Evolutionary conservation across 2,888 invertebrate genomes (phyloP).

Genomic region (Acrobasis consociella): DNA sequence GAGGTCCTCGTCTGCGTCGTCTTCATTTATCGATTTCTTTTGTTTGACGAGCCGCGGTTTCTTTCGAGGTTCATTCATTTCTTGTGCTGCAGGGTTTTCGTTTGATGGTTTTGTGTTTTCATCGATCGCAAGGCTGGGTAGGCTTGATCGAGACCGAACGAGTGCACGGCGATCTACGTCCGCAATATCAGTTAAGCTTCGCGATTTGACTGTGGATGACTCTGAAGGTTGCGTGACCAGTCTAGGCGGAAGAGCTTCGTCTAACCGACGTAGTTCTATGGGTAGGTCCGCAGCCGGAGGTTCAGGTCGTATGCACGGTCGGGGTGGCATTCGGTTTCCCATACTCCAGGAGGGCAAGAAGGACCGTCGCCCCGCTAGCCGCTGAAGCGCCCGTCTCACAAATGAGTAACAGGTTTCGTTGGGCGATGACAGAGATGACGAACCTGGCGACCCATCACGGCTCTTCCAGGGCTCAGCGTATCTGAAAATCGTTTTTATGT

Average conservation of each 20-base stretch:
- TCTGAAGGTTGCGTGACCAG: constrained; percentile 78
- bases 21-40: constrained; percentile 92
- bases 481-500: constrained; percentile 43
- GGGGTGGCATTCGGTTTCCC: constrained; percentile 55
- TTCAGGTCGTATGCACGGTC: constrained; percentile 87
- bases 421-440: constrained; percentile 94
- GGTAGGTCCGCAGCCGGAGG: constrained; percentile 90
- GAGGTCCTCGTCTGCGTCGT: constrained; percentile 85
- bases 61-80: constrained; percentile 81
- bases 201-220: constrained; percentile 87
- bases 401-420: constrained; percentile 98
- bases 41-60: constrained; percentile 92
- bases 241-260: constrained; percentile 81
- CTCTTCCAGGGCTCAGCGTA: constrained; percentile 72
- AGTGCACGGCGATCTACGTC: constrained; percentile 88
- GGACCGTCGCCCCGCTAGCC: constrained; percentile 88
- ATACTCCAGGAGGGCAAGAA: constrained; percentile 91
- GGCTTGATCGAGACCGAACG: constrained; percentile 89
- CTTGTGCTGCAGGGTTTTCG: constrained; percentile 53
- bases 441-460: constrained; percentile 86
- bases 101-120: constrained; percentile 55
- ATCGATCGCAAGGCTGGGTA: constrained; percentile 85
- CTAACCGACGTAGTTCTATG: constrained; percentile 91
- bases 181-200: constrained; percentile 92
- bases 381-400: constrained; percentile 93